Evolutionary conservation across 2,888 invertebrate genomes (phyloP), one percentile per base, ranked within the genome.

Genomic region (Dorcus parallelipipedus): DNA sequence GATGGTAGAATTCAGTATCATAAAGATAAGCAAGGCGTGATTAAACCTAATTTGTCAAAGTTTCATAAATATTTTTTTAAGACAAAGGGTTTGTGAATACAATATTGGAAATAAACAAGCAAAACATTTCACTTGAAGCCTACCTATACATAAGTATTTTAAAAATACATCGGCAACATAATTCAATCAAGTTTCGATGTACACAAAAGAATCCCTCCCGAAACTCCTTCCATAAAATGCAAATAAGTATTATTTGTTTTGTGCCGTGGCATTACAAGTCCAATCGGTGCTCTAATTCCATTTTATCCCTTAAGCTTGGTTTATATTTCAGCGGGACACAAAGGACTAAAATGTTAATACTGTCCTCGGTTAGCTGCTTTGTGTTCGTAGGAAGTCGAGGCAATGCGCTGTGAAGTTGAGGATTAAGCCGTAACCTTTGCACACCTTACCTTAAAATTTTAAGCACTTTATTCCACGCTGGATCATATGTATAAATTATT

Each of bases 341-440:
- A 72, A 69, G 70, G 71, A 68, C 69, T 70, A 67, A 71, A 71
- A 72, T 70, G 70, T 68, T 71, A 71, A 72, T 71, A 67, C 69
- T 68, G 69, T 66, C 67, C 68, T 66, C 65, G 64, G 65, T 64
- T 39, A 39, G 53, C 20, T 38, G 45, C 53, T 54, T 54, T 54
- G 53, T 54, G 47, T 61, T 59, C 43, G 53, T 59, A 61, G 65
- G 64, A 67, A 69, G 67, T 68, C 60, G 66, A 58, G 49, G 62
- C 64, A 60, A 64, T 65, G 64, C 60, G 59, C 64, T 64, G 64
- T 65, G 64, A 67, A 64, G 61, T 66, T 26, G 45, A 26, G 53
- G 53, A 54, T 54, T 54, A 54, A 54, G 47, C 39, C 33, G 17
- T 41, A 52, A 43, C 52, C 52, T 45, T 54, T 47, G 53, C 47